These are phyloP conservation scores for Alces alces DNA, from an alignment of 2,113 vertebrate species.

Conservation along the genomic window DNA sequence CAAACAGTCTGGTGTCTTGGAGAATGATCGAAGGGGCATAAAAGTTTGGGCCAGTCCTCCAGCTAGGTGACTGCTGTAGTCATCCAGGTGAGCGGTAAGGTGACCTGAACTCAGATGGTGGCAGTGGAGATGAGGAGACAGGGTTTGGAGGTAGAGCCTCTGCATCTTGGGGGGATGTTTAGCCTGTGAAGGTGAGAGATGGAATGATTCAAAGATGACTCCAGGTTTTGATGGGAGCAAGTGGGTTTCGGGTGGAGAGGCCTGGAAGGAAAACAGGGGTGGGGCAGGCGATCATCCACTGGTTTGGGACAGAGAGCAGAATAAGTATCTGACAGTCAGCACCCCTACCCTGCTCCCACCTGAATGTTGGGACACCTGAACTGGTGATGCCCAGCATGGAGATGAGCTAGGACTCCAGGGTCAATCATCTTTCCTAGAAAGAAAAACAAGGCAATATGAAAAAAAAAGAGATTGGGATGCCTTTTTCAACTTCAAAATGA, in stretches of 20 bases:
- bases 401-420: background rate
- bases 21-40: background rate
- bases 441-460: background rate
- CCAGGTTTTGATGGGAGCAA: background rate
- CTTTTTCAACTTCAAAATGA: background rate
- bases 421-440: background rate
- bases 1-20: background rate
- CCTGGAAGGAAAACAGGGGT: fast-evolving
- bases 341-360: too few relatives aligned
- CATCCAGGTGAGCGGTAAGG: background rate
- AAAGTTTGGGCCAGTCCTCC: background rate
- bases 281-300: fast-evolving
- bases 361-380: background rate
- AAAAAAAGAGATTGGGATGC: background rate
- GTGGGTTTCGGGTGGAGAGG: too few relatives aligned
- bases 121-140: background rate
- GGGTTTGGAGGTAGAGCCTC: background rate
- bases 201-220: background rate
- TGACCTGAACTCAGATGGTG: background rate
- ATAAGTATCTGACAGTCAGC: background rate
- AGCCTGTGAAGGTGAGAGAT: background rate
- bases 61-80: background rate
- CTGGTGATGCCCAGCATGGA: background rate
- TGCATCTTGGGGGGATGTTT: background rate
- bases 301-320: background rate